Percentiles rank a stretch among this genome's conserved stretches.
phyloP scores from a whole-genome alignment of 1,140 invertebrate species.

The Brachystomella parvula region DNA sequence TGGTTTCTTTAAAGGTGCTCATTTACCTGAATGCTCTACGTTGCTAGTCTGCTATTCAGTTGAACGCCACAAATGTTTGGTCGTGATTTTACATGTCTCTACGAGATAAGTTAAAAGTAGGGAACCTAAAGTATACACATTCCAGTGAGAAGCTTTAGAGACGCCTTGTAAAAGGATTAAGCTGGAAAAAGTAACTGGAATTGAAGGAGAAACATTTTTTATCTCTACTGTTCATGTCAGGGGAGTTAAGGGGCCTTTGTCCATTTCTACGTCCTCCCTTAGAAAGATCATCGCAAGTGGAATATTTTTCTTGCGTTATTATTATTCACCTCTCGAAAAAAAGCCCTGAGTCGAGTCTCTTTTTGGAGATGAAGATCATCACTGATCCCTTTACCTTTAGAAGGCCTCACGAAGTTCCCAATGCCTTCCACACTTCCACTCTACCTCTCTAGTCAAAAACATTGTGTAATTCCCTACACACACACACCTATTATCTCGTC shows the following conservation, averaged over 20 bases:
- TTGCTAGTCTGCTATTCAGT: background rate
- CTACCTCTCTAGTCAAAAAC: background rate
- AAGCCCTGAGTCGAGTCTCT: background rate
- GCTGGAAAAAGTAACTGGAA: background rate
- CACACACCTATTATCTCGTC: no score
- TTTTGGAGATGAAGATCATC: slow-evolving; percentile 5
- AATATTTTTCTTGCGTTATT: background rate
- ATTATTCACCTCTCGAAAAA: background rate
- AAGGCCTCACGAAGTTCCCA: slow-evolving; percentile 16
- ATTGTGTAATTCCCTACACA: no score
- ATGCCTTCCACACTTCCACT: background rate
- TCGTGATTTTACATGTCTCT: slow-evolving; percentile 29
- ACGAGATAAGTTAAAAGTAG: slow-evolving; percentile 18
- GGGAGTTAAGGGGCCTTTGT: background rate
- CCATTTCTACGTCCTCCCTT: background rate
- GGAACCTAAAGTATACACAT: background rate
- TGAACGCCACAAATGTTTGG: background rate
- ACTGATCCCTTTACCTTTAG: slow-evolving; percentile 17
- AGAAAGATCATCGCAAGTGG: background rate
- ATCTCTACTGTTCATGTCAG: background rate
- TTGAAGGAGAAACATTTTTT: slow-evolving; percentile 5
- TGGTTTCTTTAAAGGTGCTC: background rate
- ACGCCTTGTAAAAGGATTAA: slow-evolving; percentile 4
- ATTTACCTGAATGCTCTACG: background rate
- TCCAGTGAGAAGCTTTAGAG: no score